Evolutionary conservation across 2,888 invertebrate genomes (phyloP).

Genomic region (Eupithecia tripunctaria): DNA sequence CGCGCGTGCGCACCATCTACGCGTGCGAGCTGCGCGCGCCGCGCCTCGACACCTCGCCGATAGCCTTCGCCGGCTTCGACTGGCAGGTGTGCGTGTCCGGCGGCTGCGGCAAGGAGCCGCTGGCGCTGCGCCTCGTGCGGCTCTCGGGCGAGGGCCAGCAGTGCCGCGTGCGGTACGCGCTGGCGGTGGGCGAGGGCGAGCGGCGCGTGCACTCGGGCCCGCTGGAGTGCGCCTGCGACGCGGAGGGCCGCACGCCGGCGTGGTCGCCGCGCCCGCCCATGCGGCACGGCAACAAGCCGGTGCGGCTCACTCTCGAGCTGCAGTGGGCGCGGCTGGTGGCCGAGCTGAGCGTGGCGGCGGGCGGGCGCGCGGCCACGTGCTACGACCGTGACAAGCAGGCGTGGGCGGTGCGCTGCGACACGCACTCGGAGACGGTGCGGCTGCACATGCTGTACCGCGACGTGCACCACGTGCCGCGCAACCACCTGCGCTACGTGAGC

Average conservation of each 20-base stretch:
- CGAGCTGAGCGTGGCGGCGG: conserved; percentile 81
- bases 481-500: conserved; percentile 88
- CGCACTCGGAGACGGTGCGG: conserved; percentile 89
- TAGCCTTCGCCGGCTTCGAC: conserved; percentile 92
- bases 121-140: conserved; percentile 86
- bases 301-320: conserved; percentile 90
- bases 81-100: conserved; percentile 89
- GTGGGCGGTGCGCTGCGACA: conserved; percentile 91
- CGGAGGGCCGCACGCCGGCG: conserved; percentile 88
- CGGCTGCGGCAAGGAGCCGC: conserved; percentile 84
- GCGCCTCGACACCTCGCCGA: conserved; percentile 82
- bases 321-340: conserved; percentile 87
- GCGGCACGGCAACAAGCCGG: conserved; percentile 85
- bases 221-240: conserved; percentile 88
- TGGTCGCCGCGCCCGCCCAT: conserved; percentile 88
- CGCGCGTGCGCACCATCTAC: conserved; percentile 89
- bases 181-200: conserved; percentile 88
- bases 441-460: conserved; percentile 90
- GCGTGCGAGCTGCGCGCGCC: conserved; percentile 88
- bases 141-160: conserved; percentile 93
- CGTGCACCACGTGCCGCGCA: conserved; percentile 90
- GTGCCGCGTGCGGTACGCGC: conserved; percentile 89
- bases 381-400: conserved; percentile 93
- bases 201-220: conserved; percentile 87
- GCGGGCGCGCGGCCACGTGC: conserved; percentile 86